Evolutionary conservation across 2,113 vertebrate species (phyloP).

Genomic region (Hippotragus niger): DNA sequence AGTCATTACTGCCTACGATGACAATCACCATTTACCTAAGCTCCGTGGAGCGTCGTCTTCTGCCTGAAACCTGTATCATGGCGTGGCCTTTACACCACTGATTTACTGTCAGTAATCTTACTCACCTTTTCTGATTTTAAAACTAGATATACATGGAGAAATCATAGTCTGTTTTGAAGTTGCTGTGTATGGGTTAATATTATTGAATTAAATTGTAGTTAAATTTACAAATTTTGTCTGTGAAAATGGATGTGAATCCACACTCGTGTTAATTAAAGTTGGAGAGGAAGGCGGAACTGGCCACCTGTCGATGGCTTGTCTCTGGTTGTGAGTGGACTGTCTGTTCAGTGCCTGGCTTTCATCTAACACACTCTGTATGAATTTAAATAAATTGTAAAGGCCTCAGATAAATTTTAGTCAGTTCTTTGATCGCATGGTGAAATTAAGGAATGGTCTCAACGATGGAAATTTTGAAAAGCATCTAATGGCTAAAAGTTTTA

Average conservation of each 20-base stretch:
- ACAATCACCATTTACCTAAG: not conserved
- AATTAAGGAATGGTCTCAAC: conserved; percentile 3
- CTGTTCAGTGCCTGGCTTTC: conserved; percentile 47
- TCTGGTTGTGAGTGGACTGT: conserved; percentile 49
- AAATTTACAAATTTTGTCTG: conserved; percentile 68
- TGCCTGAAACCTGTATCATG: not conserved
- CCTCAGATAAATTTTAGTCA: not conserved
- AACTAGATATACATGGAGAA: not conserved
- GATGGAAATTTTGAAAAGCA: conserved; percentile 23
- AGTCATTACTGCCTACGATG: too few relatives aligned
- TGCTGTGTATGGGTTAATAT: conserved; percentile 51
- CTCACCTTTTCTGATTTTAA: not conserved
- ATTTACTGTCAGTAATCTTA: not conserved
- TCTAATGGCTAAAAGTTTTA: conserved; percentile 35
- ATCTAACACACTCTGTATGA: conserved; percentile 22
- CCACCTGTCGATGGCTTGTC: conserved; percentile 55
- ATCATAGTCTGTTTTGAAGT: conserved; percentile 49
- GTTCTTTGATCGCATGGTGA: conserved; percentile 39
- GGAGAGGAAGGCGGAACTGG: conserved; percentile 44
- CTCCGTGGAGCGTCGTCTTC: not conserved
- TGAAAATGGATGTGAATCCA: conserved; percentile 46
- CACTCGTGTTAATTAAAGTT: conserved; percentile 63
- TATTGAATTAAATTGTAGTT: conserved; percentile 57
- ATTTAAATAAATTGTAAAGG: conserved; percentile 55
- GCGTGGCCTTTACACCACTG: not conserved